Base-by-base conservation (phyloP, 1,140 invertebrate species). In the Drosophila nebulosa region DNA sequence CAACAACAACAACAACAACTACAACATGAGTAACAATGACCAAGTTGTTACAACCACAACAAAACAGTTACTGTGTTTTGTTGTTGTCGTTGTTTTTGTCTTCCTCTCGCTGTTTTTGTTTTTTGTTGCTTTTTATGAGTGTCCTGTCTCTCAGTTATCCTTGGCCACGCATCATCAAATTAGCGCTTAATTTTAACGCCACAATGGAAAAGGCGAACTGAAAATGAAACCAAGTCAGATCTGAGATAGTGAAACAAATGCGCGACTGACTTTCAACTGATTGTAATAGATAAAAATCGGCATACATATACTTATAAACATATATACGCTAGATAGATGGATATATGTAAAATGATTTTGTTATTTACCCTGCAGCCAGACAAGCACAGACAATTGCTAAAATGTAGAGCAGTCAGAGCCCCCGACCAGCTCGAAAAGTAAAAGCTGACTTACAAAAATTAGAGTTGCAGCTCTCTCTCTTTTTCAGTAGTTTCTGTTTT, bases 111-210 rank as follows among this genome's bases (percentile, higher is more conserved):
- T 46, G 6, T 46, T 46, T 7, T 46, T 46, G 18, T 62, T 78
- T 83, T 65, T 73, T 78, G 69, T 79, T 70, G 72, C 76, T 67
- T 84, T 72, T 60, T 73, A 79, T 55, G 61, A 79, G 53, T 74
- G 64, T 30, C 52, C 52, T 55, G 52, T 55, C 52, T 26, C 52
- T 26, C 52, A 16, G 63, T 72, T 69, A 61, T 85, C 81, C 81
- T 67, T 70, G 74, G 71, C 81, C 80, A 85, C 52, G 52, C 52
- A 30, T 55, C 52, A 55, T 55, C 52, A 55, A 55, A 55, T 85
- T 85, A 86, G 81, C 81, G 81, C 79, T 74, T 76, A 84, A 63
- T 79, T 76, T 80, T 85, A 84, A 84, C 35, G 30, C 27, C 55
- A 22, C 53, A 76, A 69, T 64, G 79, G 76, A 60, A 55, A 69